Conservation (phyloP, 2,888 invertebrate genomes). For the Selenia dentaria region DNA sequence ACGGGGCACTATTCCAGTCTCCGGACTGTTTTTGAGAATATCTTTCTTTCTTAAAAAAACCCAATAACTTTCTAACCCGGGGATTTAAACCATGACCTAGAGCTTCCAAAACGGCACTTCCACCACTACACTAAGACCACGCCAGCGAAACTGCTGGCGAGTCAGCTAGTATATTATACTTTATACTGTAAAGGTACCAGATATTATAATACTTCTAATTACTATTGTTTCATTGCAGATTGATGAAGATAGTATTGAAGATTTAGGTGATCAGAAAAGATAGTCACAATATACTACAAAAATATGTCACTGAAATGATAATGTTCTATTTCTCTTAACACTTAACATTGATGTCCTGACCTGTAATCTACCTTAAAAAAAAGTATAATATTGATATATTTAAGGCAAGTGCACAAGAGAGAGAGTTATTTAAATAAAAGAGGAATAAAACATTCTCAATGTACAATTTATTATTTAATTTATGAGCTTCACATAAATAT, state of each 20-base stretch:
- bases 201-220: no score
- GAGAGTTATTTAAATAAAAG: slow-evolving; percentile 27
- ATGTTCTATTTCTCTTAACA: slow-evolving; percentile 41
- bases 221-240: slow-evolving; percentile 55
- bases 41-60: no score
- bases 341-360: background rate
- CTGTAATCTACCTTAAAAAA: background rate
- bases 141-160: no score
- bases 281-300: slow-evolving; percentile 69
- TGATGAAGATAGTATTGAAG: slow-evolving; percentile 96
- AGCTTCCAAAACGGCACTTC: no score
- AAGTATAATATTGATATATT: background rate
- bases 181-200: no score
- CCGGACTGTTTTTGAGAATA: no score
- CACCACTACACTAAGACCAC: no score
- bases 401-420: slow-evolving; percentile 1
- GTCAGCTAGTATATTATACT: no score
- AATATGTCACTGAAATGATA: slow-evolving; percentile 31
- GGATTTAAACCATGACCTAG: no score
- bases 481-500: slow-evolving; percentile 38
- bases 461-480: slow-evolving; percentile 44
- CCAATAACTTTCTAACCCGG: no score
- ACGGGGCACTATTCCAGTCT: no score
- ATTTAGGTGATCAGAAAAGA: slow-evolving; percentile 96
- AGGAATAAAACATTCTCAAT: slow-evolving; percentile 51